phyloP scores from a whole-genome alignment of 2,113 vertebrate species.

The Ammodramus savannarum region DNA sequence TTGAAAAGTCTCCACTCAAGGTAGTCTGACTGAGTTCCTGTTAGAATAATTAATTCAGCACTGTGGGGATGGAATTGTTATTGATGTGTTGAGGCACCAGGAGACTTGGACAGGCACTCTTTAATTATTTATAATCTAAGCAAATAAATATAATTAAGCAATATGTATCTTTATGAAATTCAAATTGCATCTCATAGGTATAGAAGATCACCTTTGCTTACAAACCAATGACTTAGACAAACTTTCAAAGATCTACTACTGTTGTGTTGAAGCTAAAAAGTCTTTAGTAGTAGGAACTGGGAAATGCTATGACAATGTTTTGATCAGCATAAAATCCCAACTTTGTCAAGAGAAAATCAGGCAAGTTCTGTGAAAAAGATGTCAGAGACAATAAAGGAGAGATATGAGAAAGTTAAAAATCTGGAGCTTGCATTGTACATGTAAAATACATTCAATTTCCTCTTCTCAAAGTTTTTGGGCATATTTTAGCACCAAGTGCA shows the following conservation, averaged over 20 bases:
- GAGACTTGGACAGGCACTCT: not conserved
- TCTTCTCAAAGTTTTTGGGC: not conserved
- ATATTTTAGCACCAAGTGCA: not conserved
- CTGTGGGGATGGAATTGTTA: not conserved
- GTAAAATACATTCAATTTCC: not conserved
- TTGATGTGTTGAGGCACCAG: not conserved
- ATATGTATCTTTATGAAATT: not conserved
- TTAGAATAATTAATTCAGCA: slow-evolving; percentile 14
- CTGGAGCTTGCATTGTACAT: not conserved
- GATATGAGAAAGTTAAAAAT: not conserved
- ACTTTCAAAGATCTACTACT: not conserved
- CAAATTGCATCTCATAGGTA: not conserved
- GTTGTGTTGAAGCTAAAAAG: not conserved
- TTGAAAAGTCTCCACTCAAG: not conserved
- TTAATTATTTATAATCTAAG: slow-evolving; percentile 45
- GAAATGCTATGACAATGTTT: not conserved
- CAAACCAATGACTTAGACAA: not conserved
- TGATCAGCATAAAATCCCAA: not conserved
- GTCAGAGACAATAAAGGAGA: not conserved
- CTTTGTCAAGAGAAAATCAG: not conserved
- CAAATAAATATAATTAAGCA: slow-evolving; percentile 37
- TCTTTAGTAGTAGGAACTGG: not conserved
- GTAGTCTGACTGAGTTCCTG: slow-evolving; percentile 10
- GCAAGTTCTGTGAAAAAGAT: not conserved
- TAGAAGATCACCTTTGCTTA: not conserved